Base-by-base conservation (phyloP, 2,888 invertebrate species). In the Lasiommata megera region DNA sequence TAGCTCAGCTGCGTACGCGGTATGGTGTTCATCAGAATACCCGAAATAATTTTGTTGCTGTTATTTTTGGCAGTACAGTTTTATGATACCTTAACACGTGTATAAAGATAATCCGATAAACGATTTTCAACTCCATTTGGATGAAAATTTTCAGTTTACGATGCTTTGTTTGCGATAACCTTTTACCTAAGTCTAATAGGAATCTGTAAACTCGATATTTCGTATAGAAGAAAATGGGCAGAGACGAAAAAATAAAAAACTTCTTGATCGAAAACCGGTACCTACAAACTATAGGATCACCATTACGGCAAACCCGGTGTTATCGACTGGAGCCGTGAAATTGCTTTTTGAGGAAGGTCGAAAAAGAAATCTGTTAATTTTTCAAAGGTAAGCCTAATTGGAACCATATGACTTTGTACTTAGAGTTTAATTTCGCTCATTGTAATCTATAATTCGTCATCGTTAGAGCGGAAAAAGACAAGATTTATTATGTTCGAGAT, bases 401-500 rank as follows among this genome's bases (percentile, higher is more conserved):
- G 23, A 46, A 23, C 36, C 46, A 11, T 58, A 18, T 28, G n/a
- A n/a, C n/a, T 17, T 28, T 14, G 28, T 14, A 16, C 2, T 54
- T 58, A 62, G 43, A 63, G 58, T 55, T 60, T 62, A 66, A 54
- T 60, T 57, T 68, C 9, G 41, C n/a, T 36, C 34, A 38, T 29
- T n/a, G 29, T 18, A 16, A 11, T 12, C 8, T 34, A 54, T 63
- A 62, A 67, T 67, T 64, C 63, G 60, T 67, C 67, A 65, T 64
- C 64, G 54, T 54, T 59, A 55, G 56, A 61, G 61, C 53, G 58
- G 64, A 67, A 65, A 55, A 41, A 55, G 59, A 62, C 62, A 65
- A 66, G 68, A 70, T 70, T 69, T 68, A 69, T 70, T 64, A 65
- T 65, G 62, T 69, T 64, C 46, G 29, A 62, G 64, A 58, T 61